phyloP scores from a whole-genome alignment of 2,797 vertebrate genomes.

The Microtus obscurus region DNA sequence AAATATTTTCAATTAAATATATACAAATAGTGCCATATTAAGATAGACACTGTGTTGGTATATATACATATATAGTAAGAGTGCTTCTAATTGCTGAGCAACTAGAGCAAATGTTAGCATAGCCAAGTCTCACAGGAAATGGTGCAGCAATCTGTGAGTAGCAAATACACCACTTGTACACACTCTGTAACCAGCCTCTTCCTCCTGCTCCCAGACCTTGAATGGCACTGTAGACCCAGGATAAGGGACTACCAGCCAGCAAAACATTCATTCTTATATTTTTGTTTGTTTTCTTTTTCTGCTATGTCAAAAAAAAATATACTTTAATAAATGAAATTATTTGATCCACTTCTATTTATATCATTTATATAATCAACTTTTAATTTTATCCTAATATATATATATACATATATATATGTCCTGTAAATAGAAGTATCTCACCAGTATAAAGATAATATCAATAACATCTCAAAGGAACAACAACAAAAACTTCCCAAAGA shows the following conservation, averaged over 20 bases:
- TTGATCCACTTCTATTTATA: constrained; percentile 23
- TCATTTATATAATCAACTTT: constrained; percentile 58
- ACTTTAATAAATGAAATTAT: constrained; percentile 60
- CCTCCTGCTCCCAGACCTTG: not conserved
- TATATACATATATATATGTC: not conserved
- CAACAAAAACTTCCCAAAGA: not conserved
- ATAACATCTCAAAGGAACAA: not conserved
- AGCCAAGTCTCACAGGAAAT: not conserved
- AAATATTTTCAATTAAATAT: constrained; percentile 47
- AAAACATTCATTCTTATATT: not conserved
- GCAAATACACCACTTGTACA: constrained; percentile 1
- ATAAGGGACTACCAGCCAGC: not conserved
- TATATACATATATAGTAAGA: not conserved
- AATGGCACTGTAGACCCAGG: not conserved
- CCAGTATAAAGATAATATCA: not conserved
- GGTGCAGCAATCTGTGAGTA: not conserved
- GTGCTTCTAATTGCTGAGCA: not conserved
- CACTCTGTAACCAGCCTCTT: not conserved
- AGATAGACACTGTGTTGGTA: not conserved
- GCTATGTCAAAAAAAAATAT: constrained; percentile 8
- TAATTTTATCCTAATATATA: not conserved
- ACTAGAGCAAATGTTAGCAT: constrained; percentile 4
- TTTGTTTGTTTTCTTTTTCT: constrained; percentile 37
- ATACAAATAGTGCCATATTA: not conserved
- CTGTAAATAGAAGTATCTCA: constrained; percentile 42